Evolutionary conservation across 2,888 invertebrate species (phyloP), one percentile per base, ranked within the genome.

Genomic region (Aproaerema taeniolella): DNA sequence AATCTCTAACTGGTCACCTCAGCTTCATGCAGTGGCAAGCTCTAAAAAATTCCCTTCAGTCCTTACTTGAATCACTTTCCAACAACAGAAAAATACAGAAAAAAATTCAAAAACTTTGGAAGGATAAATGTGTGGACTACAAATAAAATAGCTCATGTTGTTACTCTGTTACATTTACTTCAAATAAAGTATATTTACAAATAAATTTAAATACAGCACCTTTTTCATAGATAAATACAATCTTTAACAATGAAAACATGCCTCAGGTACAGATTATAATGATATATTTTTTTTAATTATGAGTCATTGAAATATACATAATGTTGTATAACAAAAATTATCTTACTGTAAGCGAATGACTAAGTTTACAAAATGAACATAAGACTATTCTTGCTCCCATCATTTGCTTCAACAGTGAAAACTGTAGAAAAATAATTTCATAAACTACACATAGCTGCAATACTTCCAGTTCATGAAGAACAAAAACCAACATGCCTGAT

Each of bases 11-110:
- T 15, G 61, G 45, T 7, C 78, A 87, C 48, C 62, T 89, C 25
- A 86, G 87, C 47, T 86, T 89, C 39, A 82, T 89, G 74, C 88
- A 88, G 45, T 89, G 88, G 89, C 87, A 87, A 53, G 71, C 83
- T 32, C 58, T 89, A 9, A 87, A 76, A 61, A 77, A 61, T 14
- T 62, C 70, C 26, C 46, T 86, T 10, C 45, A 61, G 2, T 77
- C 74, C 55, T 53, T 82, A 8, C 57, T 62, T 40, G 52, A 67
- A 5, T 46, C 53, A 5, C 44, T 67, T 11, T 50, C 62, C 8
- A 71, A 63, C 14, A 67, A 67, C 25, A 70, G 67, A 50, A 82
- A 80, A 62, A 65, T 83, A 36, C 63, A 73, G 53, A 75, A 58
- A 43, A 82, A 77, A 47, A 62, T 85, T 33, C 49, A 69, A 47